A percentile compares a stretch with the other conserved stretches of the same genome.
phyloP scores from a whole-genome alignment of 2,888 invertebrate species.

The Frankliniella fusca region DNA sequence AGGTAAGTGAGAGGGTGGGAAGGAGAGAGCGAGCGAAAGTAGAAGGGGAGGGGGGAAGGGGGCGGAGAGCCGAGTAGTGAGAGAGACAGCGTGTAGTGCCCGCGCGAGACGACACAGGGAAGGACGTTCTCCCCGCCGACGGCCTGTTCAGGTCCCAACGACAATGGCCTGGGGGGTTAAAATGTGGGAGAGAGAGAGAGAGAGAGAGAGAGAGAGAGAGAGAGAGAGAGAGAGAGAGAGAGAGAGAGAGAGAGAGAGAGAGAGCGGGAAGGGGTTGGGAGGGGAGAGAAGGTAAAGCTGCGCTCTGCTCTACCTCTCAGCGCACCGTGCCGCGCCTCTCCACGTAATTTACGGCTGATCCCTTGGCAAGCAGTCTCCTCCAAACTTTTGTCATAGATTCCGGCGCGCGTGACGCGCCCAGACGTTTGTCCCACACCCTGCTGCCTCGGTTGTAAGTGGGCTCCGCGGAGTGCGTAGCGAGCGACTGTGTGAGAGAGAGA shows the following conservation, averaged over 20 bases:
- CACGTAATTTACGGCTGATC: slow-evolving; percentile 15
- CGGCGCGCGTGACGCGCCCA: neutral
- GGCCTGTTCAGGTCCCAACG: too few species aligned
- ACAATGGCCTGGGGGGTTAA: too few species aligned
- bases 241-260: neutral
- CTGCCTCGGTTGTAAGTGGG: neutral
- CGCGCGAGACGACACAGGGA: too few species aligned
- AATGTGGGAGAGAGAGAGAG: neutral
- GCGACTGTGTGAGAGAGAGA: too few species aligned
- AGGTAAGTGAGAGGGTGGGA: neutral
- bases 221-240: neutral
- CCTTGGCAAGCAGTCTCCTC: slow-evolving; percentile 18
- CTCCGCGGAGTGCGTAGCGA: neutral
- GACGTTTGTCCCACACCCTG: neutral
- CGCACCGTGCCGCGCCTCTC: neutral
- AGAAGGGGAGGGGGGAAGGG: too few species aligned
- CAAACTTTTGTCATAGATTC: slow-evolving; percentile 26
- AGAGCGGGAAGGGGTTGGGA: neutral
- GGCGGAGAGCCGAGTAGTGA: too few species aligned
- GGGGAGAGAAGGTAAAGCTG: too few species aligned
- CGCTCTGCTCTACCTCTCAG: neutral
- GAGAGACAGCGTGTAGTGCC: too few species aligned
- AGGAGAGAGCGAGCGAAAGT: neutral
- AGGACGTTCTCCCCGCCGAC: too few species aligned
- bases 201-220: neutral